Base-by-base conservation (phyloP, 1,140 invertebrate species). In the Caenorhabditis briggsae region DNA sequence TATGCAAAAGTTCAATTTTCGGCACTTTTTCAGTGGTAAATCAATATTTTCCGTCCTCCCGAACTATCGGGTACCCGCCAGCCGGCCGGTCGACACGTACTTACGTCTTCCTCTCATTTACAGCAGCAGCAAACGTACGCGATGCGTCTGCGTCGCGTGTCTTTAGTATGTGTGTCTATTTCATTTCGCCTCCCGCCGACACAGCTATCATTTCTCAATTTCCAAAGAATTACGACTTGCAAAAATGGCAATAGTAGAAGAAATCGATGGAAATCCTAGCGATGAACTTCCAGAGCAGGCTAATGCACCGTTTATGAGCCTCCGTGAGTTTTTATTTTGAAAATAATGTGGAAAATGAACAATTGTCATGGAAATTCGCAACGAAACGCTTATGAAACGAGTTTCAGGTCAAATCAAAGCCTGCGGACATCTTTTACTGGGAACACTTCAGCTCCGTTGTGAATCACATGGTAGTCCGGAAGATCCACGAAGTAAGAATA, bases 121-220 rank as follows among this genome's bases (percentile, higher is more conserved):
- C 18, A 14, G 53, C 53, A 5, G 12, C 53, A 55, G 59, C 59
- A 9, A 25, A 18, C 64, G 64, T 78, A 78, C 70, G 70, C 43
- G 46, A 50, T 78, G 70, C 70, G 70, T 50, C 70, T 78, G 70
- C 70, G 46, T 78, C 46, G 70, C 43, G 70, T 78, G 5, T 53
- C 7, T 78, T 46, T 78, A 33, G 33, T 33, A n/a, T 64, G 61
- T 65, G 23, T 65, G 9, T 65, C 20, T 65, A 78, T 23, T 78
- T 0, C 18, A 7, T 23, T 11, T 25, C 6, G 2, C 70, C 33
- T 23, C 9, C 46, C 12, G 41, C 9, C 65, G 6, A 6, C 33
- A 3, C 33, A 33, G 33, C 33, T 33, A 33, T 33, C 33, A 33
- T 53, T 11, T 25, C 14, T 50, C 11, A 23, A 12, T 20, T 61